Percentiles rank a stretch among this genome's conserved stretches.
Conservation (phyloP, 2,113 vertebrate genomes). For the Prunella himalayana region DNA sequence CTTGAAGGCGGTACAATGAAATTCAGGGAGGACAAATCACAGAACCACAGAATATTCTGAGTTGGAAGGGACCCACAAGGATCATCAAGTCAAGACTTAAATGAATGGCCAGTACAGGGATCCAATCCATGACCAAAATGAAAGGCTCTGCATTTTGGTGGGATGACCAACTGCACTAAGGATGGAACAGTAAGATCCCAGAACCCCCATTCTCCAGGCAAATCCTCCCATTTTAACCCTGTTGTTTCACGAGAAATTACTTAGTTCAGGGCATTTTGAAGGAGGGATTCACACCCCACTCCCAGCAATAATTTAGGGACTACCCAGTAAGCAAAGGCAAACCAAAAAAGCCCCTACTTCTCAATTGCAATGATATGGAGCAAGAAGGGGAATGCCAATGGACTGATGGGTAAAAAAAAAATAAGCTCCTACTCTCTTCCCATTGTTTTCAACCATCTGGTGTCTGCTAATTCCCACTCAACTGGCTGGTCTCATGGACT, state of each 20-base stretch:
- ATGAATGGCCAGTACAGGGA: neutral
- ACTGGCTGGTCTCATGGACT: neutral
- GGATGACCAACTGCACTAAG: neutral
- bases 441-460: neutral
- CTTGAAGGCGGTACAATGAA: neutral
- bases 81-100: neutral
- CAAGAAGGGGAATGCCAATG: neutral
- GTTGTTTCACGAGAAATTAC: neutral
- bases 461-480: neutral
- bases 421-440: neutral
- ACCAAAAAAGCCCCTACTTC: neutral
- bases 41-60: neutral
- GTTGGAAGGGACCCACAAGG: neutral
- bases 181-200: neutral
- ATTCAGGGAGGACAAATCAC: neutral
- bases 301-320: neutral
- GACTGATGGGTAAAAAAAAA: neutral
- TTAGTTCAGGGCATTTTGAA: neutral
- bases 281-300: neutral
- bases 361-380: neutral
- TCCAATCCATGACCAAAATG: neutral
- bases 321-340: neutral
- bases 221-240: neutral
- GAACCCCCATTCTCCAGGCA: neutral
- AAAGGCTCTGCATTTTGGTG: neutral